Percentiles rank a stretch among this genome's conserved stretches.
phyloP scores from a whole-genome alignment of 2,113 vertebrate genomes.

The Orycteropus afer region DNA sequence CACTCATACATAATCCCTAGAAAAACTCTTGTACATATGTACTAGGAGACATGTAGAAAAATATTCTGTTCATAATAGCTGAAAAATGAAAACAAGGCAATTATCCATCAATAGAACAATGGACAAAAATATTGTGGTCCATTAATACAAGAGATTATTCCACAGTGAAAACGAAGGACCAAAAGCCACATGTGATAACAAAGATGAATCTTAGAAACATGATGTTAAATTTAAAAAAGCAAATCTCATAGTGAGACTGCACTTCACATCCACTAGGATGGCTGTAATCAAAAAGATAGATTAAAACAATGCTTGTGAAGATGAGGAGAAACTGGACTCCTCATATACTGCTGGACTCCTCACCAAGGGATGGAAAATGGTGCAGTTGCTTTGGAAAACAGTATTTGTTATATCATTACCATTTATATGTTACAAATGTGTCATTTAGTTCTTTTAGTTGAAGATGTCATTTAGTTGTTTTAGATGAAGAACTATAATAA shows the following conservation, averaged over 20 bases:
- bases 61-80: conserved; percentile 27
- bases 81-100: background rate
- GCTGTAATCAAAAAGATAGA: background rate
- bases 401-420: background rate
- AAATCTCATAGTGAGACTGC: background rate
- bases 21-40: background rate
- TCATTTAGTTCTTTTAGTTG: too few relatives aligned
- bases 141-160: background rate
- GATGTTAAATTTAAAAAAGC: background rate
- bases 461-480: too few relatives aligned
- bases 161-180: background rate
- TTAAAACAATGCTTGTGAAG: background rate
- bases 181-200: background rate
- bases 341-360: background rate
- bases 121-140: background rate
- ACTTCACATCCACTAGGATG: background rate
- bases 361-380: background rate
- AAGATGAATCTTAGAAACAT: background rate
- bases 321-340: background rate
- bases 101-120: background rate
- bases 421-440: background rate
- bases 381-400: background rate
- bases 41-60: background rate
- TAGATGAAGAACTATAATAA: background rate
- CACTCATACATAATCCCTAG: background rate